phyloP scores from a whole-genome alignment of 1,140 invertebrate genomes.

The Listronotus bonariensis region DNA sequence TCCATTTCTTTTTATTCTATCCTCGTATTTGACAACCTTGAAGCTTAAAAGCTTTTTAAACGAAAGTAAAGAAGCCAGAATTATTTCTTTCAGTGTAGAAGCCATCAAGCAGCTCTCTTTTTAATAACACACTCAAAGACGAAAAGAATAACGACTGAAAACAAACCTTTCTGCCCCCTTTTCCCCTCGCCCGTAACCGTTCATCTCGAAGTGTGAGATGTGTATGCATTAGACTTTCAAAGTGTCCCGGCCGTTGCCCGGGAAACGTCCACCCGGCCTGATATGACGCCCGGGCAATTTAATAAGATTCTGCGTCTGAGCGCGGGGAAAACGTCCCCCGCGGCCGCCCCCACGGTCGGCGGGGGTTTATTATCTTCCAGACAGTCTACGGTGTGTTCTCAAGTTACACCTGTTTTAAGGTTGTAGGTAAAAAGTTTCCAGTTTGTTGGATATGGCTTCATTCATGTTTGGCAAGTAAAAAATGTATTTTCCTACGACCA shows the following conservation, averaged over 20 bases:
- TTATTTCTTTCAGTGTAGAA: no score
- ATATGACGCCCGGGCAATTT: constrained; percentile 58
- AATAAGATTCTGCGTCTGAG: constrained; percentile 56
- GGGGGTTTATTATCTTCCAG: constrained; percentile 44
- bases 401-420: constrained; percentile 4
- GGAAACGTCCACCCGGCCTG: constrained; percentile 54
- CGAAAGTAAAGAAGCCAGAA: no score
- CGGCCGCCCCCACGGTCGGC: constrained; percentile 22
- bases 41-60: no score
- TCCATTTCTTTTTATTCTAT: no score
- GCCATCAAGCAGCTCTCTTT: no score
- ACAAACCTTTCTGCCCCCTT: neutral
- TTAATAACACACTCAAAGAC: no score
- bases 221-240: constrained; percentile 58
- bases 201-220: constrained; percentile 54
- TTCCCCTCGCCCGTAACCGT: constrained; percentile 48
- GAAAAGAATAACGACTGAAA: no score
- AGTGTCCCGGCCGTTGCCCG: constrained; percentile 56
- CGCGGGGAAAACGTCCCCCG: constrained; percentile 31
- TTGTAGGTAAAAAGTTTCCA: no score
- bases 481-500: no score
- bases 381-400: constrained; percentile 30
- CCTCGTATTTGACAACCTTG: no score
- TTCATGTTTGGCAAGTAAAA: no score
- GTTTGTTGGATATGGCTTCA: no score